These are phyloP conservation scores for Drosophila novamexicana DNA, from an alignment of 1,140 invertebrate species.

Conservation along the genomic window DNA sequence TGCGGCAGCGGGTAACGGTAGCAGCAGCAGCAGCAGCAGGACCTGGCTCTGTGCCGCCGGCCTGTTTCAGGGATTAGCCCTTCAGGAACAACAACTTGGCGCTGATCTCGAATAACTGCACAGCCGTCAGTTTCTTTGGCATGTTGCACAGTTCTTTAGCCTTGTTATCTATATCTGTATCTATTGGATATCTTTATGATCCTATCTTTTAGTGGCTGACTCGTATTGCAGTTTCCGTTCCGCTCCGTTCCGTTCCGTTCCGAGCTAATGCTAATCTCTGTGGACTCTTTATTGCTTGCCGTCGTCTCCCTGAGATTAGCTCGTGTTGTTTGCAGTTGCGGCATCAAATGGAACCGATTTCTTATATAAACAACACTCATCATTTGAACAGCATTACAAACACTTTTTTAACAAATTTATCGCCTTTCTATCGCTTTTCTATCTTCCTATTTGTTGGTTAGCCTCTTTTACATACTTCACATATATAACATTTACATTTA, in stretches of 20 bases:
- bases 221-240: conserved; percentile 56
- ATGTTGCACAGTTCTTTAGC: conserved; percentile 8
- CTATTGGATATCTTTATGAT: conserved; percentile 48
- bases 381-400: too few relatives aligned
- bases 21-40: conserved; percentile 5
- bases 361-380: not conserved
- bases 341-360: conserved; percentile 5
- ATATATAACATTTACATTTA: too few relatives aligned
- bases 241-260: conserved; percentile 23
- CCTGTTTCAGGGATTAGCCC: conserved; percentile 56
- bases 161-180: conserved; percentile 26
- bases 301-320: conserved; percentile 9
- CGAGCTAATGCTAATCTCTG: conserved; percentile 23
- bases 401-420: too few relatives aligned
- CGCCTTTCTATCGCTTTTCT: too few relatives aligned
- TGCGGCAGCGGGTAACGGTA: conserved; percentile 8
- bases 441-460: not conserved
- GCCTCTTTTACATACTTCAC: not conserved
- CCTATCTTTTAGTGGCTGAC: conserved; percentile 66
- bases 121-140: conserved; percentile 14
- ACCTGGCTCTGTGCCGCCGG: conserved; percentile 36
- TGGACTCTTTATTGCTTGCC: not conserved
- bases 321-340: conserved; percentile 26
- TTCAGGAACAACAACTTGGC: conserved; percentile 43
- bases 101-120: conserved; percentile 41